Percentiles rank a stretch among this genome's conserved stretches.
Conservation (phyloP, 2,888 invertebrate genomes). For the Pseudococcus longispinus region DNA sequence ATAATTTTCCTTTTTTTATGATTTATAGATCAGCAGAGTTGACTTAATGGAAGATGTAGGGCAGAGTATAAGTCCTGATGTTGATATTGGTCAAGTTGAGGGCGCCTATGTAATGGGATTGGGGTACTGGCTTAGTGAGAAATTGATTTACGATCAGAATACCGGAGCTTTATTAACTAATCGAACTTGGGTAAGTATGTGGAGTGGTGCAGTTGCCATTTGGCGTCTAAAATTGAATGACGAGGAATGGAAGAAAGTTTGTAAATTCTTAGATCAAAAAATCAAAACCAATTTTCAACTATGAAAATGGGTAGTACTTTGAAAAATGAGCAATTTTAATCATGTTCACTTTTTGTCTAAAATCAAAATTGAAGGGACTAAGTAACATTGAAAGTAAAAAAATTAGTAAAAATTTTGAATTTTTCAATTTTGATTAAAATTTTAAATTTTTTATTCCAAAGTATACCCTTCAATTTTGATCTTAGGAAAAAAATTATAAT, state of each 20-base stretch:
- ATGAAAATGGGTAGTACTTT: no score
- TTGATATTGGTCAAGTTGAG: conserved; percentile 96
- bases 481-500: no score
- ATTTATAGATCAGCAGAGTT: conserved; percentile 73
- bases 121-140: conserved; percentile 58
- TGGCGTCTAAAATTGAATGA: not conserved
- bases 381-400: no score
- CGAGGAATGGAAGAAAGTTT: not conserved
- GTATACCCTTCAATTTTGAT: no score
- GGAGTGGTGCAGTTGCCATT: not conserved
- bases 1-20: not conserved
- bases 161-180: conserved; percentile 53
- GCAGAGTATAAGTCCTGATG: conserved; percentile 92
- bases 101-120: conserved; percentile 84
- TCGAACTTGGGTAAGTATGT: conserved; percentile 53
- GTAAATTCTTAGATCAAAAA: no score
- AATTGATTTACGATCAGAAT: conserved; percentile 50
- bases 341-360: no score
- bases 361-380: no score
- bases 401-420: no score
- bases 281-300: no score
- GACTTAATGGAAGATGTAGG: conserved; percentile 98
- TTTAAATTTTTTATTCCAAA: no score
- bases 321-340: no score
- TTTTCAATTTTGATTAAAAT: no score